Evolutionary conservation across 2,888 invertebrate species (phyloP).

Genomic region (Agrotis exclamationis): DNA sequence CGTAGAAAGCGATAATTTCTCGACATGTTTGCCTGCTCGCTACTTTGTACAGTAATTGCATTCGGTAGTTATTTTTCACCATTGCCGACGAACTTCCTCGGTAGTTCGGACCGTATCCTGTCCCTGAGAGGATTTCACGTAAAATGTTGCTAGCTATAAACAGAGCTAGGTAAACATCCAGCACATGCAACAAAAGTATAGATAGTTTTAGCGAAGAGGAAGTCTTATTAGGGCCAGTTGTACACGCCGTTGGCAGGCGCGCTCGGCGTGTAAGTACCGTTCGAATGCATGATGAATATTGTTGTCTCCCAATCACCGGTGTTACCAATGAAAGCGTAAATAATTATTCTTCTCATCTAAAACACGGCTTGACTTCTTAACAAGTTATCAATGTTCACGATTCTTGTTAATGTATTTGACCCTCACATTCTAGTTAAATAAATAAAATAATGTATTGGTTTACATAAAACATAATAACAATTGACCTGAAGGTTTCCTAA

Average conservation of each 20-base stretch:
- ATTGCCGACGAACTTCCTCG: slow-evolving; percentile 73
- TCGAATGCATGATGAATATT: slow-evolving; percentile 43
- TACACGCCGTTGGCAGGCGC: slow-evolving; percentile 38
- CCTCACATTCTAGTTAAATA: slow-evolving; percentile 24
- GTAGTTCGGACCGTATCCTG: slow-evolving; percentile 63
- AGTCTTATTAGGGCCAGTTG: slow-evolving; percentile 65
- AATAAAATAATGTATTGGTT: slow-evolving; percentile 64
- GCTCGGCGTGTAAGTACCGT: slow-evolving; percentile 40
- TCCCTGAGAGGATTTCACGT: slow-evolving; percentile 55
- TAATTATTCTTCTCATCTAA: slow-evolving; percentile 11
- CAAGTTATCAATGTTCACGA: neutral
- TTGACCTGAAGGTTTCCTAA: slow-evolving; percentile 24
- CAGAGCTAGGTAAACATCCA: slow-evolving; percentile 27
- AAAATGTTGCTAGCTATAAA: slow-evolving; percentile 29
- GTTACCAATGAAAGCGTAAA: slow-evolving; percentile 15
- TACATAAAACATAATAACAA: slow-evolving; percentile 68
- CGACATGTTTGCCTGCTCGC: slow-evolving; percentile 68
- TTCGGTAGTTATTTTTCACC: slow-evolving; percentile 77
- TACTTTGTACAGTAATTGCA: slow-evolving; percentile 77
- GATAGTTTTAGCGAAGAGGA: slow-evolving; percentile 51
- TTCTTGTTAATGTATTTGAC: slow-evolving; percentile 5
- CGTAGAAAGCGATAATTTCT: slow-evolving; percentile 83
- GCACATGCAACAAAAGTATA: slow-evolving; percentile 14
- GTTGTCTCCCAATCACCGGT: slow-evolving; percentile 13
- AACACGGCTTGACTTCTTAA: slow-evolving; percentile 2